phyloP scores from a whole-genome alignment of 2,797 vertebrate species.

The Caiman crocodilus region DNA sequence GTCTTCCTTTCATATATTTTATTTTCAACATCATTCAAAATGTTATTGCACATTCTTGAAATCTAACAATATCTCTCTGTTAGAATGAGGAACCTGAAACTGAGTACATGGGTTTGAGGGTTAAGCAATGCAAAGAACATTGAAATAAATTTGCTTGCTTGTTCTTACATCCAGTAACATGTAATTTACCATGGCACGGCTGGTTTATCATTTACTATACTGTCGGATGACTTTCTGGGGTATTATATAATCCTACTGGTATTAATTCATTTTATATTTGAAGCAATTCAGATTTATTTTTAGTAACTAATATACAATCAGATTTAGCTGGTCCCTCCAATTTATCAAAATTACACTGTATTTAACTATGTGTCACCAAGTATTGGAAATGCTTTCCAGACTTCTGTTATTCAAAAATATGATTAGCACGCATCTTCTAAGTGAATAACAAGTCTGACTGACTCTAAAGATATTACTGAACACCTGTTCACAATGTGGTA shows the following conservation, averaged over 20 bases:
- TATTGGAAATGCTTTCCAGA: slow-evolving; percentile 6
- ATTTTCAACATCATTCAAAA: neutral
- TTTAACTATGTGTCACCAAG: slow-evolving; percentile 10
- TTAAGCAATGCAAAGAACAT: slow-evolving; percentile 29
- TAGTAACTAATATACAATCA: neutral
- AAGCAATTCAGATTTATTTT: slow-evolving; percentile 13
- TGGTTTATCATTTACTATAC: neutral
- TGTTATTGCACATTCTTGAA: neutral
- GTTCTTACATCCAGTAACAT: neutral
- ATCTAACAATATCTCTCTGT: neutral
- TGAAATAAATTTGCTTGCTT: slow-evolving; percentile 33
- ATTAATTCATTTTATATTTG: slow-evolving; percentile 32
- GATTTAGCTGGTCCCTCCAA: slow-evolving; percentile 16
- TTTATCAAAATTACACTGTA: slow-evolving; percentile 14
- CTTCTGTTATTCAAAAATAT: neutral
- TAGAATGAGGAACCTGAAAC: slow-evolving; percentile 39
- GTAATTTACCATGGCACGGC: neutral
- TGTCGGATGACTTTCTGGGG: neutral
- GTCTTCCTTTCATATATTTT: neutral
- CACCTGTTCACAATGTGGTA: slow-evolving; percentile 1
- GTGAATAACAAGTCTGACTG: slow-evolving; percentile 17
- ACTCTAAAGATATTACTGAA: neutral
- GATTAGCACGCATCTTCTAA: neutral
- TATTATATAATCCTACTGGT: neutral
- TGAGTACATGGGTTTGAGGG: neutral